Evolutionary conservation across 2,113 vertebrate species (phyloP).

Genomic region (Pheucticus melanocephalus): DNA sequence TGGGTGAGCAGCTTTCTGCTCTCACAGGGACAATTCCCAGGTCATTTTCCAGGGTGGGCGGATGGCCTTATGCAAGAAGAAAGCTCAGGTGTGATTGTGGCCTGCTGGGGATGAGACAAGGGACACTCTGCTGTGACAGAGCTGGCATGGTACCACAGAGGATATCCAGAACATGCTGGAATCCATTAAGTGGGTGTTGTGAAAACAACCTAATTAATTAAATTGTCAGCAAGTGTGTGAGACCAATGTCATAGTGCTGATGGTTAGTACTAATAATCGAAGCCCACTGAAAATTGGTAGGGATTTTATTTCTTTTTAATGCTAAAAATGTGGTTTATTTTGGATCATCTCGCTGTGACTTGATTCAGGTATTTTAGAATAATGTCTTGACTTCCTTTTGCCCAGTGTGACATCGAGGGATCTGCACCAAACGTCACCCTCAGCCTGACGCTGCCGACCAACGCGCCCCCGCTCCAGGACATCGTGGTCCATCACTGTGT

Average conservation of each 20-base stretch:
- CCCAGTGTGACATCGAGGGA: constrained; percentile 91
- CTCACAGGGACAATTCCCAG: not conserved
- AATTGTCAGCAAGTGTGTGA: not conserved
- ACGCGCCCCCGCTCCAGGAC: constrained; percentile 90
- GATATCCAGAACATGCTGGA: not conserved
- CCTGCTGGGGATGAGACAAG: not conserved
- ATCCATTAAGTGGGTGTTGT: not conserved
- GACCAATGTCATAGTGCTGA: not conserved
- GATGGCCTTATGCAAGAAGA: not conserved
- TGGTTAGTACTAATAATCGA: not conserved
- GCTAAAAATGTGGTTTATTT: not conserved
- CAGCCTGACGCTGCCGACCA: constrained; percentile 85
- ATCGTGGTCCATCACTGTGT: constrained; percentile 91
- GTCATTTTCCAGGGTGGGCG: not conserved
- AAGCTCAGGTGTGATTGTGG: not conserved
- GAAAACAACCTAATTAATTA: constrained; percentile 17
- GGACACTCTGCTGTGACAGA: not conserved
- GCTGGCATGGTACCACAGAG: not conserved
- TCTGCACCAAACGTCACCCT: constrained; percentile 86
- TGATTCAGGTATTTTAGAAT: not conserved
- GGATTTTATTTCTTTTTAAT: not conserved
- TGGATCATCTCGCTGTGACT: not conserved
- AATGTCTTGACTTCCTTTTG: not conserved
- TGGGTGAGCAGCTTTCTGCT: not conserved
- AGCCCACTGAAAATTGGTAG: not conserved